Conservation (phyloP, 2,888 invertebrate species). For the Leuctra nigra region DNA sequence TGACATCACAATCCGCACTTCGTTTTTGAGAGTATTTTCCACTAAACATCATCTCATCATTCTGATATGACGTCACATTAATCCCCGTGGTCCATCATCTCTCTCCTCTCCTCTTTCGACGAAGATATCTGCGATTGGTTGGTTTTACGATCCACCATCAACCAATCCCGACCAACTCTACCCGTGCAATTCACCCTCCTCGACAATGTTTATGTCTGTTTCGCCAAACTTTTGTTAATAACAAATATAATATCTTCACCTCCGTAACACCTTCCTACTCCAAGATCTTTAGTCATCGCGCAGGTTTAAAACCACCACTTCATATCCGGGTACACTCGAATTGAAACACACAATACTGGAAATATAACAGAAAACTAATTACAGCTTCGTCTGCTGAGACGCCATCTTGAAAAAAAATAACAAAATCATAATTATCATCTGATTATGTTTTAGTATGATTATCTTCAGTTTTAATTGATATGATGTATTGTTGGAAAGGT, state of each 20-base stretch:
- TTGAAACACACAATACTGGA: not conserved
- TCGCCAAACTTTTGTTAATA: slow-evolving; percentile 9
- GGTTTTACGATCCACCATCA: slow-evolving; percentile 5
- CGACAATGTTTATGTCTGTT: slow-evolving; percentile 8
- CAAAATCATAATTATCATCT: no score
- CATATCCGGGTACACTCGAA: not conserved
- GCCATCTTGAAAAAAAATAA: no score
- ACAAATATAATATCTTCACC: slow-evolving; percentile 6
- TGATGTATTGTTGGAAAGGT: not conserved
- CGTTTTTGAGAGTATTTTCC: no score
- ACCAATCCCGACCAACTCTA: not conserved
- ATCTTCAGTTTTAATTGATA: not conserved
- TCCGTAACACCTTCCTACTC: not conserved
- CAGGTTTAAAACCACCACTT: not conserved
- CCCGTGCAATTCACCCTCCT: no score
- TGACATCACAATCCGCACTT: no score
- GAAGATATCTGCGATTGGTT: slow-evolving; percentile 2
- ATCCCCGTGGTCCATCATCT: no score
- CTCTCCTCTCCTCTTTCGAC: no score
- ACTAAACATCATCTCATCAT: no score
- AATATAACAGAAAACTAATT: no score
- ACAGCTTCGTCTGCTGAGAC: no score
- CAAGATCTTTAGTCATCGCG: not conserved
- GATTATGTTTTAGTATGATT: no score
- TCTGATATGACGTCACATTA: no score